Conservation (phyloP, 2,888 invertebrate species). For the Catonia carolina region DNA sequence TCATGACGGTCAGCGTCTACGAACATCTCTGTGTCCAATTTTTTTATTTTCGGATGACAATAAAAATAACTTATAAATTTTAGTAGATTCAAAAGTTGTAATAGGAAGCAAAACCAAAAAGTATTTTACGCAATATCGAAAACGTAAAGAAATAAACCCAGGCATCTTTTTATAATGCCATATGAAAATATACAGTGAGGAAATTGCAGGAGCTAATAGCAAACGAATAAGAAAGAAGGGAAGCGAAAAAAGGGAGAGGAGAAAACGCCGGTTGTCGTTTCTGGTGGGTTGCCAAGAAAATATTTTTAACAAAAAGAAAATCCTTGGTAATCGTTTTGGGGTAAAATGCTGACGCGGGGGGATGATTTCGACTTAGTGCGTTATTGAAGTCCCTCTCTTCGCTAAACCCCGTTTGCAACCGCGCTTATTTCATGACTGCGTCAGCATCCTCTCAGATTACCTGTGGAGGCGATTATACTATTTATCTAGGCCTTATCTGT, state of each 20-base stretch:
- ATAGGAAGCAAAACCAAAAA: no score
- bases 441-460: constrained; percentile 12
- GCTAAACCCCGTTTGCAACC: neutral
- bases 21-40: no score
- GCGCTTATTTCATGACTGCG: constrained; percentile 9
- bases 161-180: neutral
- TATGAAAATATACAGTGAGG: constrained; percentile 4
- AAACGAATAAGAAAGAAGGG: constrained; percentile 20
- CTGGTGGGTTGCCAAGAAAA: constrained; percentile 4
- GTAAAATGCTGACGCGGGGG: constrained; percentile 9
- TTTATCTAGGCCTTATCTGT: neutral
- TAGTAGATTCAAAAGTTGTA: no score
- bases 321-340: neutral
- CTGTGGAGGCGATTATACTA: constrained; percentile 8
- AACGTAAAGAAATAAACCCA: no score
- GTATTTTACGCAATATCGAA: no score
- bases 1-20: no score
- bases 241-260: constrained; percentile 20
- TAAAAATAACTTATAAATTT: no score
- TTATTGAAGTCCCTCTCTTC: constrained; percentile 6
- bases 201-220: constrained; percentile 1
- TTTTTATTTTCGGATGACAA: no score
- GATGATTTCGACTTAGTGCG: neutral
- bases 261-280: neutral
- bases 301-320: neutral